phyloP scores from a whole-genome alignment of 2,797 vertebrate species.

The Poeciliopsis paucimaculata region DNA sequence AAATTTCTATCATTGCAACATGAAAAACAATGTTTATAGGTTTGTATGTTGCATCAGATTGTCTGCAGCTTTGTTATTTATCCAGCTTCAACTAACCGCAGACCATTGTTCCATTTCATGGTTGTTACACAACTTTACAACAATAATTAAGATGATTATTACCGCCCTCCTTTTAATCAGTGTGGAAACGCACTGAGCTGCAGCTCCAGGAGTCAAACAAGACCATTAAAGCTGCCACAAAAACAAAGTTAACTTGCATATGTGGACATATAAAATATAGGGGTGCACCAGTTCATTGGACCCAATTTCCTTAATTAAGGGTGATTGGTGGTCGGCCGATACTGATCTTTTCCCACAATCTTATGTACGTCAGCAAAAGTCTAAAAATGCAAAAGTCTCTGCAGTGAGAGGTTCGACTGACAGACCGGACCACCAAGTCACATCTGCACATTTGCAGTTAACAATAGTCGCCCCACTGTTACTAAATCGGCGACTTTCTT shows the following conservation, averaged over 20 bases:
- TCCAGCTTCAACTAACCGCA: slow-evolving; percentile 8
- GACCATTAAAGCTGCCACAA: neutral
- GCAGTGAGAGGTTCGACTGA: too few relatives aligned
- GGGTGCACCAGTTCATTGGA: too few relatives aligned
- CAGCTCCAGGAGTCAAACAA: neutral
- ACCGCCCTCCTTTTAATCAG: neutral
- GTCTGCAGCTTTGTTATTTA: neutral
- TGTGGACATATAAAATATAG: neutral
- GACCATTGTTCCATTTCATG: slow-evolving; percentile 20
- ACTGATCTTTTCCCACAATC: too few relatives aligned
- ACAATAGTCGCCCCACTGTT: too few relatives aligned
- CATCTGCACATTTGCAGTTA: too few relatives aligned
- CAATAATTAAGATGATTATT: slow-evolving; percentile 1
- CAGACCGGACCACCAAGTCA: too few relatives aligned
- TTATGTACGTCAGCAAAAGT: too few relatives aligned
- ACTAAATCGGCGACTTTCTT: too few relatives aligned
- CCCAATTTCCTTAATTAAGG: too few relatives aligned
- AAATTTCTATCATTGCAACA: neutral
- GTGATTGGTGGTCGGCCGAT: too few relatives aligned
- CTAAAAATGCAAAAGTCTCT: too few relatives aligned
- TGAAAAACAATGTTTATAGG: slow-evolving; percentile 10
- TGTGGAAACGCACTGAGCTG: neutral
- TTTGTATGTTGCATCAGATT: slow-evolving; percentile 14
- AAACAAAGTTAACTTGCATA: neutral
- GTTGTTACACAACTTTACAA: slow-evolving; percentile 5